A percentile compares a stretch with the other conserved stretches of the same genome.
These are phyloP conservation scores for Hephaestus fuliginosus DNA, from an alignment of 2,797 vertebrate genomes.

Conservation along the genomic window DNA sequence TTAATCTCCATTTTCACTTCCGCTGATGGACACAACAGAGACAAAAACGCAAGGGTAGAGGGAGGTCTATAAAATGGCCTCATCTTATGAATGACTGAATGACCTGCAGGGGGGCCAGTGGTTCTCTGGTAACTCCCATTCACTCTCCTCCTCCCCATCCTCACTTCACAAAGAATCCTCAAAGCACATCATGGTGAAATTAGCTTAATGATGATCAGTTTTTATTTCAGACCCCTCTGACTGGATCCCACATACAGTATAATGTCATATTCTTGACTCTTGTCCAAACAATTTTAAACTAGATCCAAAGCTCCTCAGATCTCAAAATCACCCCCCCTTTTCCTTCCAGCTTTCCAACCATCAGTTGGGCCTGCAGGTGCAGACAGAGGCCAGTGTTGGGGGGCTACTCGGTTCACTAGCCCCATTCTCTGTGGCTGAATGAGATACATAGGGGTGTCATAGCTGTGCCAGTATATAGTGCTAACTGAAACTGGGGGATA, in stretches of 20 bases:
- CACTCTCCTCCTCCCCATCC: constrained; percentile 34
- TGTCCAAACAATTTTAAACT: constrained; percentile 24
- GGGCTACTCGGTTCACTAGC: constrained; percentile 81
- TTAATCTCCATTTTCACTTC: constrained; percentile 66
- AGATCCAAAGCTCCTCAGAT: constrained; percentile 32
- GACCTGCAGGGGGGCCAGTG: constrained; percentile 77
- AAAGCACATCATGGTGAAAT: constrained; percentile 17
- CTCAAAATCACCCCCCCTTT: constrained; percentile 45
- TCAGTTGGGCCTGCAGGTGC: constrained; percentile 82
- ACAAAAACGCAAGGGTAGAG: constrained; percentile 67
- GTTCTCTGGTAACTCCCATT: constrained; percentile 59
- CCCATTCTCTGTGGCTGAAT: constrained; percentile 82
- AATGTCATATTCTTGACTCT: constrained; percentile 2
- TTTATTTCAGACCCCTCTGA: neutral
- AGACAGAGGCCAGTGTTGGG: constrained; percentile 76
- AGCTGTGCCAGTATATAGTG: constrained; percentile 57
- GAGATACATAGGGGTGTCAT: constrained; percentile 82
- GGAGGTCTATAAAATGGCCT: constrained; percentile 76
- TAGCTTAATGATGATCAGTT: neutral
- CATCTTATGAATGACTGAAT: constrained; percentile 80
- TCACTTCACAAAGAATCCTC: constrained; percentile 46
- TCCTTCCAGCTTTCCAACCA: constrained; percentile 49
- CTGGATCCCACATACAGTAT: neutral
- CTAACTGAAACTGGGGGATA: constrained; percentile 29
- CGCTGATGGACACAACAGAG: constrained; percentile 52